Percentiles rank a stretch among this genome's conserved stretches.
Conservation (phyloP, 1,140 invertebrate genomes). For the Zophobas morio region DNA sequence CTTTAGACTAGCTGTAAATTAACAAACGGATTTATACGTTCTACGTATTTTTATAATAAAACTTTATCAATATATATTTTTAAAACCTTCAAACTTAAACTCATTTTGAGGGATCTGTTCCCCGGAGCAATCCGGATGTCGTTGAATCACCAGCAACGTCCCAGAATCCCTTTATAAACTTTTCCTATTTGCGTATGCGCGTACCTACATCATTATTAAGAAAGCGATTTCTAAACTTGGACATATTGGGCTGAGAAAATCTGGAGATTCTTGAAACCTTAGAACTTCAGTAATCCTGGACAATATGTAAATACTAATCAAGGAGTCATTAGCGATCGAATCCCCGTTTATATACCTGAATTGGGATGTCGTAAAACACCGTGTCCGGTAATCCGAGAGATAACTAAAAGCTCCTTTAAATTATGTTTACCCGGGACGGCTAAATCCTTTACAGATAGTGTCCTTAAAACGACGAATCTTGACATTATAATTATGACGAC, state of each 20-base stretch:
- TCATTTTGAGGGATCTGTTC: neutral
- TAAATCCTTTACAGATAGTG: conserved; percentile 30
- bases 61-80: too few relatives aligned
- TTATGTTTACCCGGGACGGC: conserved; percentile 25
- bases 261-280: neutral
- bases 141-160: neutral
- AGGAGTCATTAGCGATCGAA: conserved; percentile 32
- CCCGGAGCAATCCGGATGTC: neutral
- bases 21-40: too few relatives aligned
- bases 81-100: too few relatives aligned
- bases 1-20: too few relatives aligned
- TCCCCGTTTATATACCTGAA: conserved; percentile 30
- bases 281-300: neutral
- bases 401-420: conserved; percentile 36
- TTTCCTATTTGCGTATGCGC: neutral
- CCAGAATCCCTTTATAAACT: conserved; percentile 7
- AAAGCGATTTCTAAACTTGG: neutral
- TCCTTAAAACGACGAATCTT: conserved; percentile 17
- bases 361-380: conserved; percentile 22
- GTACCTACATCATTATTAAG: conserved; percentile 4
- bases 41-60: too few relatives aligned
- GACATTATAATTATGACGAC: conserved; percentile 27
- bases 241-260: neutral
- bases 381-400: conserved; percentile 37
- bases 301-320: conserved; percentile 25